Conservation (phyloP, 1,140 invertebrate genomes). For the Aphelinus atriplicis region DNA sequence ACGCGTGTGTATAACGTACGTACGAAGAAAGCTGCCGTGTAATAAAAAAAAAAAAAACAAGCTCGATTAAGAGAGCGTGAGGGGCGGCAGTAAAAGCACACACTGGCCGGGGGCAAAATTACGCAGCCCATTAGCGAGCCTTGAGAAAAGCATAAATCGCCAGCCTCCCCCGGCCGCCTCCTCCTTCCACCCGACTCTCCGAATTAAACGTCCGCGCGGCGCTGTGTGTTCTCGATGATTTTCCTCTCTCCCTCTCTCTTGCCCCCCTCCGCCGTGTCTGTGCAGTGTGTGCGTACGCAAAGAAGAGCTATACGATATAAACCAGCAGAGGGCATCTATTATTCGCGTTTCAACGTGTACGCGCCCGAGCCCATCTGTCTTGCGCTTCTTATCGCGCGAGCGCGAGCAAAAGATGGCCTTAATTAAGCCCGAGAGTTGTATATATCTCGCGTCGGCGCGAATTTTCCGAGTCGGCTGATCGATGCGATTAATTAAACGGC, state of each 20-base stretch:
- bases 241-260: not conserved
- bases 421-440: constrained; percentile 19
- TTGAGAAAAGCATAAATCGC: constrained; percentile 23
- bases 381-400: constrained; percentile 9
- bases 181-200: not conserved
- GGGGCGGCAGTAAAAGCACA: no score
- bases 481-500: constrained; percentile 23
- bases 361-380: not conserved
- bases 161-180: not conserved
- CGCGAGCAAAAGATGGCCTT: constrained; percentile 30
- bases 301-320: not conserved
- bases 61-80: no score
- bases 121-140: not conserved
- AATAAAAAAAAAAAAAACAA: no score
- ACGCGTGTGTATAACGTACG: no score
- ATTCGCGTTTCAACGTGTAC: constrained; percentile 7
- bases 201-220: constrained; percentile 5
- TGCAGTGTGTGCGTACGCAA: no score
- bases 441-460: constrained; percentile 8
- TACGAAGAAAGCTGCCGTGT: no score
- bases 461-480: constrained; percentile 14
- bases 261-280: no score
- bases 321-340: constrained; percentile 25
- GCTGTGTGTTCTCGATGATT: not conserved
- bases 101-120: no score